Percentiles rank a stretch among this genome's conserved stretches.
Conservation (phyloP, 2,888 invertebrate genomes). For the Brachynemurus nebulosus region DNA sequence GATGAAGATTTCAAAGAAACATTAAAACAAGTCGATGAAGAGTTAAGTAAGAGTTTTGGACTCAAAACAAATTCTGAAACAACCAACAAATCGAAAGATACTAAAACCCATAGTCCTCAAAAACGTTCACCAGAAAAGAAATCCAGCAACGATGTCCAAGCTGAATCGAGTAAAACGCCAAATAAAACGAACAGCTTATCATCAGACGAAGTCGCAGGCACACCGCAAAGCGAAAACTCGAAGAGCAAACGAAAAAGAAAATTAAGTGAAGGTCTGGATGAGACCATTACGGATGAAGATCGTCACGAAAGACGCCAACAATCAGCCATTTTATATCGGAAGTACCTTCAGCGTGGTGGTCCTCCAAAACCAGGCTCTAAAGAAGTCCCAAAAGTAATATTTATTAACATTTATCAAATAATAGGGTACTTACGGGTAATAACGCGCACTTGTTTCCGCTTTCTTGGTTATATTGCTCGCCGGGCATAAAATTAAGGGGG, state of each 20-base stretch:
- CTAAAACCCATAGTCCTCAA: slow-evolving; percentile 4
- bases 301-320: slow-evolving; percentile 51
- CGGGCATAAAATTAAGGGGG: too few species aligned
- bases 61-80: slow-evolving; percentile 6
- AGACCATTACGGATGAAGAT: slow-evolving; percentile 45
- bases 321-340: slow-evolving; percentile 52
- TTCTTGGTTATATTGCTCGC: too few species aligned
- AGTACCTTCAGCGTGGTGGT: slow-evolving; percentile 62
- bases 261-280: slow-evolving; percentile 26
- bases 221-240: too few species aligned
- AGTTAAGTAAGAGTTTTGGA: slow-evolving; percentile 19
- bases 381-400: slow-evolving; percentile 59
- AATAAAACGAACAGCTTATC: too few species aligned
- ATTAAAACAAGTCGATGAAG: slow-evolving; percentile 47
- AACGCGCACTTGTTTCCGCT: too few species aligned
- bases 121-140: slow-evolving; percentile 8
- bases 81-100: too few species aligned
- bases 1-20: slow-evolving; percentile 59
- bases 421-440: slow-evolving; percentile 3
- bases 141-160: neutral
- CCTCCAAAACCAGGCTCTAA: slow-evolving; percentile 74
- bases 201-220: too few species aligned
- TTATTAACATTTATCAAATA: slow-evolving; percentile 3
- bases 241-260: slow-evolving; percentile 22
- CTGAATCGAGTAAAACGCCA: neutral